Evolutionary conservation across 2,113 vertebrate genomes (phyloP), one percentile per base, ranked within the genome.

Genomic region (Oreochromis niloticus): DNA sequence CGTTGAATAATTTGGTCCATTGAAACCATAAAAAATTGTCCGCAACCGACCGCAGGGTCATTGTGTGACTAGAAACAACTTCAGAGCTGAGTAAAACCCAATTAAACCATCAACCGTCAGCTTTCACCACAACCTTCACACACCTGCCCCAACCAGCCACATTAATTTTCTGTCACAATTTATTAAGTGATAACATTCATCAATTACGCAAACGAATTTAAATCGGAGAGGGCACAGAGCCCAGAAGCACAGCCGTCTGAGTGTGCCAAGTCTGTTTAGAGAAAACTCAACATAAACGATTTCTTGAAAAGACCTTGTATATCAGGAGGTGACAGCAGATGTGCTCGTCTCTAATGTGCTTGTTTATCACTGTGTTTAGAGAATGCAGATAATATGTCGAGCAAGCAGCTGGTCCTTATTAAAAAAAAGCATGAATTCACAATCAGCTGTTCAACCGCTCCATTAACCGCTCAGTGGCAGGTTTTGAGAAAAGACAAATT

Each of bases 161-260:
- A 91, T 94, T 94, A 81, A 93, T 94, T 93, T 86, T 84, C 89
- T 93, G 93, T 93, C 92, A 93, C 92, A 95, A 87, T 87, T 84
- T 89, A 88, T 94, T 93, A 92, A 90, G 83, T 6, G 82, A 89
- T 91, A 92, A 89, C 90, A 93, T 95, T 95, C 85, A 91, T 95
- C 91, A 95, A 91, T 95, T 93, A 94, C 83, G 63, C 84, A 89
- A 91, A 91, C 89, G 81, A 85, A 85, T 91, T 91, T 93, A 80
- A 92, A 91, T 85, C 88, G 13, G 78, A 82, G 71, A 80, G 85
- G 85, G 81, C 55, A 55, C 5, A 22, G 73, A 66, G 85, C 90
- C 73, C 39, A 66, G 83, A 82, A 75, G 71, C 78, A 57, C 22
- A 10, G 61, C 83, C 66, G 11, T 85, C 46, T 81, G 84, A 89